phyloP scores from a whole-genome alignment of 2,797 vertebrate genomes.

The Chelmon rostratus region DNA sequence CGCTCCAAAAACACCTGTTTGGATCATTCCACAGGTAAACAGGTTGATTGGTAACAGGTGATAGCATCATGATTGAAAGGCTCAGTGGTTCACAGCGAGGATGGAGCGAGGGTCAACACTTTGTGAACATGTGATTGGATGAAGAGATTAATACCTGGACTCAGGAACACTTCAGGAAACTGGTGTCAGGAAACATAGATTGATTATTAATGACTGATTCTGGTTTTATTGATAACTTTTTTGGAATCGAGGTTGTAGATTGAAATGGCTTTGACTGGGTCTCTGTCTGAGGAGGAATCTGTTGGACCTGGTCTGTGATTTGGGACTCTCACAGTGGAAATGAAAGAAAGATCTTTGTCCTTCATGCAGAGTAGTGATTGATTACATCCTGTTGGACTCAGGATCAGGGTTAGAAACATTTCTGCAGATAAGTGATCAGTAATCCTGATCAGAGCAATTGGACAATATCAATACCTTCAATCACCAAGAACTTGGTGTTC shows the following conservation, averaged over 20 bases:
- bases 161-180: too few relatives aligned
- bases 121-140: too few relatives aligned
- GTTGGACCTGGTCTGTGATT: background rate
- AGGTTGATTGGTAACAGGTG: too few relatives aligned
- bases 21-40: too few relatives aligned
- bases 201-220: too few relatives aligned
- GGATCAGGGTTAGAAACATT: background rate
- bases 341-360: background rate
- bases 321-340: background rate
- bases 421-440: background rate
- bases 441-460: background rate
- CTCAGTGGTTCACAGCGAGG: too few relatives aligned
- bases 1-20: too few relatives aligned
- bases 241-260: background rate
- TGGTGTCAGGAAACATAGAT: too few relatives aligned
- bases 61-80: too few relatives aligned
- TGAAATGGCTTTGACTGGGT: background rate
- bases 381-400: background rate
- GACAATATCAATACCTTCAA: background rate
- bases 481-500: background rate
- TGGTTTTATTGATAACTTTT: too few relatives aligned
- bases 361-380: conserved; percentile 14
- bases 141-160: too few relatives aligned
- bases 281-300: background rate
- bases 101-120: too few relatives aligned